phyloP scores from a whole-genome alignment of 2,888 invertebrate species.

The Brachyptera risi region DNA sequence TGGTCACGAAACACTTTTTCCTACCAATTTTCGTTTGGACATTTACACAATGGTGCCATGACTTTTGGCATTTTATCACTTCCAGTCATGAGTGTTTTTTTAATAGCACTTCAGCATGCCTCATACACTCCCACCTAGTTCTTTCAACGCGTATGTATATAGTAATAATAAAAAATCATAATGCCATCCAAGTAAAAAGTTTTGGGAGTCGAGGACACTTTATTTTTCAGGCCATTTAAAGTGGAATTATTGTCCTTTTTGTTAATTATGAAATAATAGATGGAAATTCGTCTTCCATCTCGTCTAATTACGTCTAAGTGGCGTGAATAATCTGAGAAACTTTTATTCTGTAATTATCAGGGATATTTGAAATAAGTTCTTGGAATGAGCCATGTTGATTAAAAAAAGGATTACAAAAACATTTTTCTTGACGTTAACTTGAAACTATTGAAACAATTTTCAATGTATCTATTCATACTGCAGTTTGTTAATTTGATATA shows the following conservation, averaged over 20 bases:
- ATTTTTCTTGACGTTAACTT: too few relatives aligned
- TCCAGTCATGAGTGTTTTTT: not conserved
- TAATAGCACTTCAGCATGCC: slow-evolving; percentile 9
- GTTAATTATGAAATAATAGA: slow-evolving; percentile 15
- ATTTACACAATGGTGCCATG: not conserved
- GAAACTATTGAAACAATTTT: too few relatives aligned
- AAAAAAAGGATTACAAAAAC: too few relatives aligned
- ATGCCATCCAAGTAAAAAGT: slow-evolving; percentile 1
- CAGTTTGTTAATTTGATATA: too few relatives aligned
- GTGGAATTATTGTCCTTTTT: slow-evolving; percentile 15
- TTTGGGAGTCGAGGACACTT: not conserved
- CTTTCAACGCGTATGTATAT: too few relatives aligned
- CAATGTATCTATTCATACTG: too few relatives aligned
- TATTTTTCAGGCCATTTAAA: slow-evolving; percentile 11
- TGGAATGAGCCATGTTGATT: too few relatives aligned
- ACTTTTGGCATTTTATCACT: not conserved
- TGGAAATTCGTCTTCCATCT: slow-evolving; percentile 19
- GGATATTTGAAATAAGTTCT: too few relatives aligned
- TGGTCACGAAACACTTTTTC: not conserved
- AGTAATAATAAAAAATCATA: too few relatives aligned
- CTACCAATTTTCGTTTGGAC: not conserved
- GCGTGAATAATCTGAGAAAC: too few relatives aligned
- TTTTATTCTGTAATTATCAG: too few relatives aligned
- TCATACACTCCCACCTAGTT: not conserved
- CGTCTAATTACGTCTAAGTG: too few relatives aligned